phyloP scores from a whole-genome alignment of 2,113 vertebrate species.

The Lipophrys pholis region DNA sequence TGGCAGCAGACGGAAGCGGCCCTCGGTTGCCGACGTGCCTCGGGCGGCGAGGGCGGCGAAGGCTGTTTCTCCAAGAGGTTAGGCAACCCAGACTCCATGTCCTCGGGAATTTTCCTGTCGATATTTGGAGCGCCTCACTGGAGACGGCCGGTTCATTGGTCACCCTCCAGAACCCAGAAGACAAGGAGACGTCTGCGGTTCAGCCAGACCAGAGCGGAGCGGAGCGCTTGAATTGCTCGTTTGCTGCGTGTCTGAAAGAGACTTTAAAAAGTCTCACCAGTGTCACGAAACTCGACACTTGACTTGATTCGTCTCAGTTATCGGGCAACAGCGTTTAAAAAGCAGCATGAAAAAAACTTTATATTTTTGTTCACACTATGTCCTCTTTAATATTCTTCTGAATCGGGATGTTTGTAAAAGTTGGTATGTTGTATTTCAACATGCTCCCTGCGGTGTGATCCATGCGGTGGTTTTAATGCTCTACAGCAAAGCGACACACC shows the following conservation, averaged over 20 bases:
- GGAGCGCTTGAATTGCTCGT: neutral
- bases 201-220: neutral
- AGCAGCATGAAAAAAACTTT: no score
- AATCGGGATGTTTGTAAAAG: no score
- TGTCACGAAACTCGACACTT: neutral
- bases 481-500: no score
- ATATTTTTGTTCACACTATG: no score
- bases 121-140: slow-evolving; percentile 23
- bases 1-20: neutral
- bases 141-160: slow-evolving; percentile 21
- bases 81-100: slow-evolving; percentile 23
- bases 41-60: slow-evolving; percentile 3
- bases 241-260: neutral
- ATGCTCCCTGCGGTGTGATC: no score
- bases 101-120: slow-evolving; percentile 23
- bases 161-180: neutral
- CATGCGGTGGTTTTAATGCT: no score
- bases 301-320: no score
- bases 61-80: slow-evolving; percentile 9
- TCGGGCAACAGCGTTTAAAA: no score
- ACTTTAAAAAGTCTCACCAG: slow-evolving; percentile 1
- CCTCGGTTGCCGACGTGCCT: slow-evolving; percentile 1
- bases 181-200: neutral
- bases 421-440: no score
- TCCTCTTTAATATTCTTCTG: no score